Evolutionary conservation across 2,113 vertebrate species (phyloP).

Genomic region (Onychorhynchus coronatus): DNA sequence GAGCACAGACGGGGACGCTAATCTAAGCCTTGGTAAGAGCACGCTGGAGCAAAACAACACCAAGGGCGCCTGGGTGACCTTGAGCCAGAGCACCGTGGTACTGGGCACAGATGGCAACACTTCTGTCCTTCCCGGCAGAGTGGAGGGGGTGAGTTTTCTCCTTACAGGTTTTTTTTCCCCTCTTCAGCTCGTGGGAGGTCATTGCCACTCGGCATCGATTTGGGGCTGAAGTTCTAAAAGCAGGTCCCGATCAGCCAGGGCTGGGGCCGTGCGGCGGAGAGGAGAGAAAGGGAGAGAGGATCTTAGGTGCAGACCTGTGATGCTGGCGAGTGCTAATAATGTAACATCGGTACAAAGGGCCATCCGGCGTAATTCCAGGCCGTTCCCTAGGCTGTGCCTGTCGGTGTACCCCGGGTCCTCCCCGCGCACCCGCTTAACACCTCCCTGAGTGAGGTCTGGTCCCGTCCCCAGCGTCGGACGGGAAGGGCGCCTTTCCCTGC

Average conservation of each 20-base stretch:
- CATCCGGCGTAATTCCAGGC: rapidly evolving
- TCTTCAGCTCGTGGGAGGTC: not conserved
- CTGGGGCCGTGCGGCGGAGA: not conserved
- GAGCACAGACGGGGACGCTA: constrained; percentile 60
- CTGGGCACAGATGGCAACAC: constrained; percentile 92
- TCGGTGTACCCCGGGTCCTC: rapidly evolving
- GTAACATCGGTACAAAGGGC: rapidly evolving
- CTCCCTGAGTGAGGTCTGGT: rapidly evolving
- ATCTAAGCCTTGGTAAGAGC: constrained; percentile 78
- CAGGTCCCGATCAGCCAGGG: not conserved
- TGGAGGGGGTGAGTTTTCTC: constrained; percentile 82
- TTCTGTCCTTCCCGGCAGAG: constrained; percentile 84
- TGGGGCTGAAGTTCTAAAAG: not conserved
- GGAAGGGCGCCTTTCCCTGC: not conserved
- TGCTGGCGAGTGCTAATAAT: rapidly evolving
- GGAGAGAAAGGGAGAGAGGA: no score
- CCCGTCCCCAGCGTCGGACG: not conserved
- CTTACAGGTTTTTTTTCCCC: not conserved
- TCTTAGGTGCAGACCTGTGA: rapidly evolving
- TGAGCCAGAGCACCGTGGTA: constrained; percentile 95
- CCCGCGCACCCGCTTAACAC: rapidly evolving
- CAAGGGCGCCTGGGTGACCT: constrained; percentile 84
- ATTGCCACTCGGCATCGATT: not conserved
- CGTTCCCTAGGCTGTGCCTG: not conserved
- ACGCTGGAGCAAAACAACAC: constrained; percentile 84